Evolutionary conservation across 2,888 invertebrate species (phyloP), one percentile per base, ranked within the genome.

Genomic region (Brachyopa scutellaris): DNA sequence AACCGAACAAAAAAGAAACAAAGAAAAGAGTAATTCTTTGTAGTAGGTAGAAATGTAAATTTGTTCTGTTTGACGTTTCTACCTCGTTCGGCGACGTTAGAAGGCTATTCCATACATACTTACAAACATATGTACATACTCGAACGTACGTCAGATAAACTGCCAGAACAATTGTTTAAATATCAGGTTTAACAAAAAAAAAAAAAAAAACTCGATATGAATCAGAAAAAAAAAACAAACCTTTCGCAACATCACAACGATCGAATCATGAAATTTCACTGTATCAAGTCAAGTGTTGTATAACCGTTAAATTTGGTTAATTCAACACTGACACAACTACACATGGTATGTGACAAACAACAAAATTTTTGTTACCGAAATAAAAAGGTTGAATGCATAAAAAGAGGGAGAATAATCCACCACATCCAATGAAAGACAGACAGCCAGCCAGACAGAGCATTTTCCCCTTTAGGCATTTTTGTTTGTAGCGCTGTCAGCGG

Each of bases 131-230:
- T n/a, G n/a, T n/a, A n/a, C n/a, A n/a, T n/a, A n/a, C n/a, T 9
- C 33, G n/a, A 6, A 47, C 33, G 2, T 29, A 23, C 45, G 23
- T 59, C 51, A 59, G 49, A 23, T 13, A 49, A 64, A 57, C 8
- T 19, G 33, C 2, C 19, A 55, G 17, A 73, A 29, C 73, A 79
- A 61, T 73, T 79, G 73, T 73, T 55, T 33, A 67, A 79, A 79
- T 67, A 79, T 61, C 59, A 64, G 33, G 53, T 79, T 59, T 61
- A 40, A 23, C 19, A 55, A 26, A 45, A 7, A 40, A 51, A 17
- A 9, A 53, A 17, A 29, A 17, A 29, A n/a, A 17, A n/a, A 9
- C 8, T 13, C 40, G 15, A 4, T 11, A n/a, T 47, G 36, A 73
- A 21, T 57, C 21, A 47, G 31, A n/a, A n/a, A n/a, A n/a, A n/a